Conservation (phyloP, 2,797 vertebrate species). For the Artibeus jamaicensis region DNA sequence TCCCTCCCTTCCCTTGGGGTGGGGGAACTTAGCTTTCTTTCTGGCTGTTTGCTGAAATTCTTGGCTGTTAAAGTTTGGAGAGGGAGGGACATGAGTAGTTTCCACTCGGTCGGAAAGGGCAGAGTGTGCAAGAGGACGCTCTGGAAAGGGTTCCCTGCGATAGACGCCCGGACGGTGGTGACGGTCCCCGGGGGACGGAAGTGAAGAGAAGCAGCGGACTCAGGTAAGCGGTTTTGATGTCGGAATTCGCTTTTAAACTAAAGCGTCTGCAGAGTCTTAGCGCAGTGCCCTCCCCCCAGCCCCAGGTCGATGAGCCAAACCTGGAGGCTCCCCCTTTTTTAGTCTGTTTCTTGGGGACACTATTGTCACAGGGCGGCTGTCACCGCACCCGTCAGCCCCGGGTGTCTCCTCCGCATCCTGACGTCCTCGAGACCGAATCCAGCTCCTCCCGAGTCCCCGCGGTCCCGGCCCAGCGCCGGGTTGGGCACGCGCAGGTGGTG, state of each 20-base stretch:
- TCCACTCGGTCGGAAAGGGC: constrained; percentile 45
- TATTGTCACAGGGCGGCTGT: not conserved
- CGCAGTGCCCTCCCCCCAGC: not conserved
- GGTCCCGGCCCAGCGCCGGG: rapidly evolving
- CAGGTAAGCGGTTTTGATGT: constrained; percentile 71
- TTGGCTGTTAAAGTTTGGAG: constrained; percentile 70
- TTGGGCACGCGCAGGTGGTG: not conserved
- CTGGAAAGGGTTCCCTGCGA: not conserved
- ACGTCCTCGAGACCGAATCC: not conserved
- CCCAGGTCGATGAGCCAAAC: not conserved
- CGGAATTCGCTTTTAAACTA: not conserved
- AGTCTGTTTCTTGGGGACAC: not conserved
- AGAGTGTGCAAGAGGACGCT: constrained; percentile 39
- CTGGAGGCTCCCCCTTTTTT: not conserved
- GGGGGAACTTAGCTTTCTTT: constrained; percentile 45
- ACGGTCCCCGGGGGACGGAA: not conserved
- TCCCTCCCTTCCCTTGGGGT: constrained; percentile 66
- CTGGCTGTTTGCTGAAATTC: constrained; percentile 74
- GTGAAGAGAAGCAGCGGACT: not conserved
- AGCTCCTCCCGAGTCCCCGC: not conserved
- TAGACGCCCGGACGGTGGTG: not conserved
- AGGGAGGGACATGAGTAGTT: constrained; percentile 55
- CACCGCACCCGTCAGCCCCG: not conserved
- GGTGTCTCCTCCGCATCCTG: not conserved
- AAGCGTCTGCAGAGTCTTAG: not conserved